These are phyloP conservation scores for Macrotis lagotis DNA, from an alignment of 2,113 vertebrate genomes.

Conservation along the genomic window DNA sequence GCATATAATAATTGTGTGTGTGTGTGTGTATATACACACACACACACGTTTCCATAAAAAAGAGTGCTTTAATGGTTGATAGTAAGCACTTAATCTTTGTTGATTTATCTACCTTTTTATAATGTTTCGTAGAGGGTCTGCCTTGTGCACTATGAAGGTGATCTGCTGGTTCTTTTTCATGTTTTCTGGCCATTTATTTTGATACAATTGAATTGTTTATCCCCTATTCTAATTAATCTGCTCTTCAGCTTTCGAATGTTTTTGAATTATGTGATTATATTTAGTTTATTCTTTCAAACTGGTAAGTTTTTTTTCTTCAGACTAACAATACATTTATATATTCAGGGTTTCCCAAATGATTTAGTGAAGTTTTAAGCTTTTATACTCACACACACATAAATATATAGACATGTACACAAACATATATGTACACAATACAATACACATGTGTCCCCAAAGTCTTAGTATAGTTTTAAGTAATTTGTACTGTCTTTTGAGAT, in stretches of 20 bases:
- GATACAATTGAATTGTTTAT: not conserved
- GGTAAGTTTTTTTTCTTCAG: not conserved
- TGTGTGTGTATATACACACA: not conserved
- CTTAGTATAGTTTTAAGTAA: not conserved
- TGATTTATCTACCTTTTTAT: not conserved
- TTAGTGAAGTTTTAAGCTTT: not conserved
- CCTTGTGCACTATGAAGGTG: not conserved
- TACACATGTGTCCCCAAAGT: not conserved
- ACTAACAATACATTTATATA: not conserved
- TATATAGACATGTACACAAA: too few species aligned
- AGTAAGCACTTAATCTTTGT: not conserved
- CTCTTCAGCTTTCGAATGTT: not conserved
- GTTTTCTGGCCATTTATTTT: not conserved
- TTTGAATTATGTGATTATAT: not conserved
- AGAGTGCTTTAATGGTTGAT: not conserved
- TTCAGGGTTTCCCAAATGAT: not conserved
- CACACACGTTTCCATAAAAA: not conserved
- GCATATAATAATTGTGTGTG: too few species aligned
- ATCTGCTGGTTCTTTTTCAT: not conserved
- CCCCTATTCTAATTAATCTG: not conserved
- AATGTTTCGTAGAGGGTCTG: not conserved
- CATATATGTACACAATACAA: not conserved
- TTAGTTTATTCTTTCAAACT: not conserved
- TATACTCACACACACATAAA: not conserved
- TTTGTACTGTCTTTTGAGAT: not conserved